Evolutionary conservation across 35 echinoderm and acorn worm genomes (phyloP), one percentile per base, ranked within the genome.

Genomic region (Apostichopus parvimensis): DNA sequence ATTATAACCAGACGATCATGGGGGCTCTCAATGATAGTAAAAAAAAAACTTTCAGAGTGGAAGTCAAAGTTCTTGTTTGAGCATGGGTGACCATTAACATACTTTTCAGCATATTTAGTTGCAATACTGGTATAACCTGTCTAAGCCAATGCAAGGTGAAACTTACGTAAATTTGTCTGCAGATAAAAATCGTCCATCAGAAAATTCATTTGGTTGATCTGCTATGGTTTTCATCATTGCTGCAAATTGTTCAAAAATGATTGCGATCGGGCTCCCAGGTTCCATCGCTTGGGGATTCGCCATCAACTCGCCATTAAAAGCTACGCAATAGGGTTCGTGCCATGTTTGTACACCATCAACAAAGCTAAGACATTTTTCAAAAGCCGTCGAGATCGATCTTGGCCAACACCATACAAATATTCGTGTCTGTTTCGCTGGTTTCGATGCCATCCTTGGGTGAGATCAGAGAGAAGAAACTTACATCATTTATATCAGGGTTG

Each of bases 321-420:
- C 87, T 6, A 77, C 73, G 12, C 77, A 57, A 84, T 94, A 94
- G 11, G 92, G 90, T 71, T 96, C 95, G 20, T 94, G 95, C 56
- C 83, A 77, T 2, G 88, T 13, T 64, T 93, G 68, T 9, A 86
- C 89, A 28, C 89, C 85, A 55, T 85, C 70, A 15, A 91, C 54
- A 12, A 92, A 81, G 23, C 79, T 77, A 73, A 96, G 66, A 87
- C 88, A 92, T 73, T 87, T 79, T 75, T 94, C 92, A 57, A 96
- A 92, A 18, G 92, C 95, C 20, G 95, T 94, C 6, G 95, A 96
- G 12, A 96, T 91, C 12, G 92, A 91, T 6, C 95, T 92, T 0
- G 95, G 95, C 18, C 86, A 58, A 17, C 89, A 91, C 95, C 95
- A 96, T 18, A 96, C 73, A 57, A 92, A 94, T 8, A 96, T 82